Conservation (phyloP, 2,797 vertebrate species). For the Pipistrellus pipistrellus region DNA sequence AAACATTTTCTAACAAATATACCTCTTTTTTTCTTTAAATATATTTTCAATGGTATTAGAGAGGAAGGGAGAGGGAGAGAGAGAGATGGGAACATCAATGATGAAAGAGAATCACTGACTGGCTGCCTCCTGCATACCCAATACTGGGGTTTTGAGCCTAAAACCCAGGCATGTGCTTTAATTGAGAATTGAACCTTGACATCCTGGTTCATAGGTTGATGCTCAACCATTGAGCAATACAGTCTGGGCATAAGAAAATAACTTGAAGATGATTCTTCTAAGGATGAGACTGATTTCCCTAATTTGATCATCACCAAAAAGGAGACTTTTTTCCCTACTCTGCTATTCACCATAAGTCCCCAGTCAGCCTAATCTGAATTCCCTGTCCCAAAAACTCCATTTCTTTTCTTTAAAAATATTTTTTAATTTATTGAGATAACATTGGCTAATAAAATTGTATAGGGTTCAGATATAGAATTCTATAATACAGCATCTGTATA, state of each 20-base stretch:
- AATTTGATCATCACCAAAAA: background rate
- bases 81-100: background rate
- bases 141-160: background rate
- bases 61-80: background rate
- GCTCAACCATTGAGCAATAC: background rate
- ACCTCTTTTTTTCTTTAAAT: background rate
- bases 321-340: background rate
- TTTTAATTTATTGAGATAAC: background rate
- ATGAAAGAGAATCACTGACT: background rate
- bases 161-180: background rate
- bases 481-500: background rate
- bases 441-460: background rate
- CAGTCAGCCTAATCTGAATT: background rate
- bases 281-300: background rate
- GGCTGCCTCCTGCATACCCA: background rate
- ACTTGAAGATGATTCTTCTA: background rate
- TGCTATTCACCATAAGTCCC: background rate
- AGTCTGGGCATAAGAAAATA: background rate
- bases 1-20: background rate
- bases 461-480: background rate
- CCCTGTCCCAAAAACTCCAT: accelerated
- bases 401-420: background rate
- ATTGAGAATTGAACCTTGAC: accelerated
- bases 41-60: background rate
- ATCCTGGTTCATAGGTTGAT: background rate